Evolutionary conservation across 2,888 invertebrate species (phyloP).

Genomic region (Hirtodrosophila trivittata): DNA sequence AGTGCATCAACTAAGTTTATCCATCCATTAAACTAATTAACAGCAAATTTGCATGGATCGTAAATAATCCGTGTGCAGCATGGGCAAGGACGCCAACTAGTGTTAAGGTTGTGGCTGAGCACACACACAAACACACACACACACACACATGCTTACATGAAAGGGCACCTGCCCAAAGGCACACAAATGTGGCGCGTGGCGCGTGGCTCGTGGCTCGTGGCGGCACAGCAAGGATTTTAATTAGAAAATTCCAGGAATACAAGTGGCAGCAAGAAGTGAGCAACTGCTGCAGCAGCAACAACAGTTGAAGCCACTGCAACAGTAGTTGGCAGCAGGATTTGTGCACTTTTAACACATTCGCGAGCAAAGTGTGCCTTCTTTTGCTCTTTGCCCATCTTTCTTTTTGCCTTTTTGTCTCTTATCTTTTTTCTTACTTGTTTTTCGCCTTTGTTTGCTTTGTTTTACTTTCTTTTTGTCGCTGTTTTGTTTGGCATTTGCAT

Average conservation of each 20-base stretch:
- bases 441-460: not conserved
- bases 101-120: constrained; percentile 44
- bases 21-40: constrained; percentile 81
- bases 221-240: constrained; percentile 66
- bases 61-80: constrained; percentile 72
- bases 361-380: constrained; percentile 30
- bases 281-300: constrained; percentile 24
- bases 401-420: not conserved
- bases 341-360: constrained; percentile 68
- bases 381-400: constrained; percentile 14
- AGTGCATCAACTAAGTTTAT: constrained; percentile 79
- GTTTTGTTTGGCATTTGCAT: constrained; percentile 72
- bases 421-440: constrained; percentile 7
- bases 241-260: constrained; percentile 77
- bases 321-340: constrained; percentile 62
- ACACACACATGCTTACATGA: constrained; percentile 10
- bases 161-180: constrained; percentile 52
- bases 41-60: constrained; percentile 81
- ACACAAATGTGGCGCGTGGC: constrained; percentile 59
- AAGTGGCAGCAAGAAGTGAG: constrained; percentile 60
- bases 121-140: constrained; percentile 23
- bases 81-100: constrained; percentile 37
- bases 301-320: constrained; percentile 1
- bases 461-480: constrained; percentile 31
- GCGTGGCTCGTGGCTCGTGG: constrained; percentile 16